A percentile compares a stretch with the other conserved stretches of the same genome.
These are phyloP conservation scores for Irena cyanogastra DNA, from an alignment of 2,113 vertebrate genomes.

Conservation along the genomic window DNA sequence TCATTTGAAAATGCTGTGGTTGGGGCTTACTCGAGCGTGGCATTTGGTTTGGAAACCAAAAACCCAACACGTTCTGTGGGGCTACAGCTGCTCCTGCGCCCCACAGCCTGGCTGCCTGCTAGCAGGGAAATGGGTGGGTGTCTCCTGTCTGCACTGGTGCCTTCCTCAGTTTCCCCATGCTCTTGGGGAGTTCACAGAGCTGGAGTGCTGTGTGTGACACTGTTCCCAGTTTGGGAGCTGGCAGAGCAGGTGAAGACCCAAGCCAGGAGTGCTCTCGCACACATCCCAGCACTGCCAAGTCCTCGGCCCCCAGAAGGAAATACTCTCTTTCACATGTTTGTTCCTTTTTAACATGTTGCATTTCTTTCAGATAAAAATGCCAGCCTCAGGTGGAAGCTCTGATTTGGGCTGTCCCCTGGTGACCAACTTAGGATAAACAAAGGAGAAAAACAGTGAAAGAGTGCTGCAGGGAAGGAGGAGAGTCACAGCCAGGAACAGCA, in stretches of 20 bases:
- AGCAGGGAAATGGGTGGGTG: neutral
- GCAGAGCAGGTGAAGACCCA: neutral
- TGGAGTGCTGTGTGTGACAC: fast-evolving
- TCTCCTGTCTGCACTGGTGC: neutral
- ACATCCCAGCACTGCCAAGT: neutral
- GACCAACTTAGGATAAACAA: neutral
- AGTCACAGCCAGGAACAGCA: neutral
- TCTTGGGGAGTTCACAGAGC: neutral
- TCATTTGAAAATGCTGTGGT: neutral
- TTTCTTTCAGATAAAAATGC: neutral
- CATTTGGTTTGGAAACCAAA: neutral
- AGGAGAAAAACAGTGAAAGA: neutral
- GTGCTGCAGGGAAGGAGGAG: neutral
- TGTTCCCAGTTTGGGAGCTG: neutral
- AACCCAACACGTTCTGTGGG: neutral
- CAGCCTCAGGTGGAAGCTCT: neutral
- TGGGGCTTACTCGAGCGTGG: neutral
- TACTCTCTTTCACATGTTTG: neutral
- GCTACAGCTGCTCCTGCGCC: neutral
- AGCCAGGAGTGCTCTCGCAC: neutral
- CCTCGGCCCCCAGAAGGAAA: neutral
- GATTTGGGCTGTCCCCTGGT: neutral
- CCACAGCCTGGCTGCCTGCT: neutral
- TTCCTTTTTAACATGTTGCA: fast-evolving
- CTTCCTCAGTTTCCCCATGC: neutral